These are phyloP conservation scores for Plebejus argus DNA, from an alignment of 2,888 invertebrate species.

Conservation along the genomic window DNA sequence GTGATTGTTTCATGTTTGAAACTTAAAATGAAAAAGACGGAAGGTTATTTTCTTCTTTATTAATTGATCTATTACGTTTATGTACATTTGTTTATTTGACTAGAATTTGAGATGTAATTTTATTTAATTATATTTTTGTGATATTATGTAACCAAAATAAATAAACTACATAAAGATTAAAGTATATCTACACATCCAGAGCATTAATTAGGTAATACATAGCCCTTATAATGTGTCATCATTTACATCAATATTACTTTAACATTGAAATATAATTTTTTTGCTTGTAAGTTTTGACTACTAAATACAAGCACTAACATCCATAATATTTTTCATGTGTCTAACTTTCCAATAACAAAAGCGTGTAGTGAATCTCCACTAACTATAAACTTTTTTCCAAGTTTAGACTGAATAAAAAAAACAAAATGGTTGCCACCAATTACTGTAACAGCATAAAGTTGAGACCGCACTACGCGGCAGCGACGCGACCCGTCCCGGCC, in stretches of 20 bases:
- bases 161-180: neutral
- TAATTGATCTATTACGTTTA: neutral
- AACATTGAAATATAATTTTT: no score
- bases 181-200: neutral
- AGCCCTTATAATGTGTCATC: neutral
- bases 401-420: no score
- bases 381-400: neutral
- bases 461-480: no score
- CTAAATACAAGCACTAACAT: neutral
- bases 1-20: no score
- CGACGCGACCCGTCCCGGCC: no score
- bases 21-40: neutral
- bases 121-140: neutral
- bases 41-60: neutral
- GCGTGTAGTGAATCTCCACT: neutral
- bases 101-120: neutral
- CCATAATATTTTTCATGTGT: neutral
- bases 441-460: neutral
- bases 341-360: neutral
- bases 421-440: neutral
- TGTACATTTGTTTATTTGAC: neutral
- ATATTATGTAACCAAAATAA: neutral
- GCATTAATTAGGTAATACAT: neutral
- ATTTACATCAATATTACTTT: no score
- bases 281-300: no score